Conservation (phyloP, 2,113 vertebrate genomes). For the Calonectris borealis region DNA sequence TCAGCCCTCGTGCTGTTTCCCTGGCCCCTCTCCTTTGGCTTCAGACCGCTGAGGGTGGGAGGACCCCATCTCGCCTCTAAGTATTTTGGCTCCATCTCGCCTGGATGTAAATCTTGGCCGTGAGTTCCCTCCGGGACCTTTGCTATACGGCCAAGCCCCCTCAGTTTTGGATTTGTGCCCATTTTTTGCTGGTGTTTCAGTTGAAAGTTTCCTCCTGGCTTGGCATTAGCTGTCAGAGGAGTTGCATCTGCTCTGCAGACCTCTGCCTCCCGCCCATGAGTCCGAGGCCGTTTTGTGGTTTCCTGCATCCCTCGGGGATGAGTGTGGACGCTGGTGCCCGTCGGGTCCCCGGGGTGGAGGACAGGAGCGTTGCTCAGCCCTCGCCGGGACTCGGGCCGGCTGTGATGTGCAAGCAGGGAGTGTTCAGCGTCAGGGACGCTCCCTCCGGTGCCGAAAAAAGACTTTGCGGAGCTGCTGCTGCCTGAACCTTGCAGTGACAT, state of each 20-base stretch:
- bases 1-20: not conserved
- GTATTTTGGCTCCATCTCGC: not conserved
- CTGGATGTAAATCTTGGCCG: not conserved
- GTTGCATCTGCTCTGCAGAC: not conserved
- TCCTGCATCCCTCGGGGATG: not conserved
- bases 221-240: not conserved
- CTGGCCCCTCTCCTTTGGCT: not conserved
- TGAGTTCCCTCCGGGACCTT: not conserved
- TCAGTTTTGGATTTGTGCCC: not conserved
- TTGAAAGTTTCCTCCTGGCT: constrained; percentile 27
- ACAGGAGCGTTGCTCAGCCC: not conserved
- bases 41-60: not conserved
- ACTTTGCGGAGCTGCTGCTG: not conserved
- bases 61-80: not conserved
- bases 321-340: accelerated
- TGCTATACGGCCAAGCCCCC: not conserved
- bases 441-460: not conserved
- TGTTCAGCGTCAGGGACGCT: accelerated
- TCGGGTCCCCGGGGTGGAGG: accelerated
- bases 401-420: not conserved
- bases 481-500: not conserved
- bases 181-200: not conserved
- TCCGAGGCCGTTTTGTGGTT: not conserved
- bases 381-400: too few relatives aligned
- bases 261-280: not conserved